Base-by-base conservation (phyloP, 2,113 vertebrate genomes). In the Cynocephalus volans region DNA sequence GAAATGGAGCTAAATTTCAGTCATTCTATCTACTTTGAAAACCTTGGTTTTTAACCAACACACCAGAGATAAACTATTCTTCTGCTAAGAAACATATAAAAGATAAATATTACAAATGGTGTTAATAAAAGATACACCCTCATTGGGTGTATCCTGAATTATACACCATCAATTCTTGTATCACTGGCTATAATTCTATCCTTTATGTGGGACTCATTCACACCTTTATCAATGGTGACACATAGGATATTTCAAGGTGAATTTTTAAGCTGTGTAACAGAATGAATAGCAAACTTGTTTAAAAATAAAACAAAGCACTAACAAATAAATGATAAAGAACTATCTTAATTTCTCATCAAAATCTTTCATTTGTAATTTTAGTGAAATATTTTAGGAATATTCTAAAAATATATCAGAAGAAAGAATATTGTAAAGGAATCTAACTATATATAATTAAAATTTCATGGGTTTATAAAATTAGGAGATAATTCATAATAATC, bases 281-380 rank as follows among this genome's bases (percentile, higher is more conserved):
- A 77, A 77, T 52, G 9, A 65, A 82, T 18, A 95, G 50, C 4
- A 84, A 67, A 91, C 3, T 2, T 72, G 12, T 60, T 60, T 31
- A 23, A 88, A 90, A 88, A 91, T 58, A 81, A 70, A 90, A 24
- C 33, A 23, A 50, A 56, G 6, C 17, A 31, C 62, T 77, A 77
- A 77, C 24, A 76, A 83, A 82, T 6, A 72, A 90, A 75, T 70
- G 12, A 45, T 60, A 11, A 90, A 77, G 19, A 60, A n/a, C 13
- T 54, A 33, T 65, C 17, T 92, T 75, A 64, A 87, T 72, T 72
- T 89, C 19, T 86, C 48, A 96, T 70, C 24, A 76, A 89, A 92
- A 95, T 96, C n/a, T 72, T 89, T 24, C 70, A 64, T 21, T 0
- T 58, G 3, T 65, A 89, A 86, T 15, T 72, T 65, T 72, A 54